Base-by-base conservation (phyloP, 2,113 vertebrate species). In the Syngnathus typhle region DNA sequence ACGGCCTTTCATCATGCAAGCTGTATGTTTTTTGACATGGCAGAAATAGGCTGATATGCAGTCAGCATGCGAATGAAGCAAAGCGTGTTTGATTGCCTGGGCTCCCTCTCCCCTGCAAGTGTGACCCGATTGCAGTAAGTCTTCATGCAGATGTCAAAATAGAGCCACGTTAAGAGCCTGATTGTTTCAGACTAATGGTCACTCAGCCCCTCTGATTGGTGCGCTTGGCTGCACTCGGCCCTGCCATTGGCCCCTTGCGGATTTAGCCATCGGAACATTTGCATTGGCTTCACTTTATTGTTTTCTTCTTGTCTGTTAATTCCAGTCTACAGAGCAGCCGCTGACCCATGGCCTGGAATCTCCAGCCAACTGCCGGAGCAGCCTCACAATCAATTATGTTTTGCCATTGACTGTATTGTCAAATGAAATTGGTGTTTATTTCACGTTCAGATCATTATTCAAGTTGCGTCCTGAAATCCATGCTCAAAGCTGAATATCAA, bases 161-260 rank as follows among this genome's bases (percentile, higher is more conserved):
- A 88, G 67, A 58, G 71, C 64, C 87, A 76, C 52, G 83, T 77
- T 86, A 86, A 86, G 80, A 87, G 83, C 74, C 82, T 89, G 89
- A 92, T 91, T 85, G 90, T 91, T 90, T 92, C 82, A 90, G 90
- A 87, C 86, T 91, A 90, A 89, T 89, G 89, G 90, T 90, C 89
- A 87, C 80, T 86, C 87, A 72, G 80, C 80, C 80, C 72, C 78
- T 81, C 85, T 85, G 82, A 85, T 85, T 87, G 84, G 87, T 76
- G 71, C 81, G 89, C 87, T 87, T 85, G 78, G 77, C 79, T 86
- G 89, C 88, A 86, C 83, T 82, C 82, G 55, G 44, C 69, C 70
- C 72, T 71, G 71, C 82, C 86, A 86, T 86, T 84, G 85, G 88
- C 84, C 80, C 72, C 76, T 77, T 3, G 60, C 65, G 58, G 82